Base-by-base conservation (phyloP, 1,140 invertebrate species). In the Bradysia coprophila region DNA sequence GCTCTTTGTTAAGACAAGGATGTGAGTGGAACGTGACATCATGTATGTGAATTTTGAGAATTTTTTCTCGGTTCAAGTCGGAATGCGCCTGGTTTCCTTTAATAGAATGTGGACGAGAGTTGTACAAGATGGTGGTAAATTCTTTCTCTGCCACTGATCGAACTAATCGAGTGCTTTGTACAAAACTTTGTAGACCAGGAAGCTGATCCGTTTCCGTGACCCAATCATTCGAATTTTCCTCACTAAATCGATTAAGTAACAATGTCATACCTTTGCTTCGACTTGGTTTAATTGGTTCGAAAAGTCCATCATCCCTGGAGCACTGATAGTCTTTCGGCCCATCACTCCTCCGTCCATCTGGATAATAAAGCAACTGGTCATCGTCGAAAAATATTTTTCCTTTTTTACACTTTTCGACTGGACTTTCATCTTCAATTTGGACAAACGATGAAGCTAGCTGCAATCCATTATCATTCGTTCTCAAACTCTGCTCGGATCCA, bases 21-120 rank as follows among this genome's bases (percentile, higher is more conserved):
- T 66, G 63, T n/a, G 51, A 41, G 8, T 45, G 54, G 20, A 67
- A 66, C n/a, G 55, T 52, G 13, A 66, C 31, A 6, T 53, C 42
- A n/a, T 51, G 51, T 0, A 67, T 39, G 38, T 48, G 43, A 13
- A 67, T n/a, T 34, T 55, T 53, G 11, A 67, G 42, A 22, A 54
- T 58, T 32, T 58, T 59, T 15, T 57, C 51, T 13, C 45, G 39
- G 36, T 49, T 36, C 6, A 48, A 13, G 6, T 15, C 21, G n/a
- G 38, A 13, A 16, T 36, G 6, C 15, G 10, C 15, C 15, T 6
- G 34, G 20, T 53, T 41, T 46, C 55, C 46, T 53, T 49, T 28
- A 44, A 44, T 16, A 38, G 19, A 15, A 13, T 38, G 9, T n/a
- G n/a, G n/a, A n/a, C n/a, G n/a, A n/a, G n/a, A n/a, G n/a, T n/a